These are phyloP conservation scores for Petrolisthes cinctipes DNA, from an alignment of 2,888 invertebrate species.

Conservation along the genomic window DNA sequence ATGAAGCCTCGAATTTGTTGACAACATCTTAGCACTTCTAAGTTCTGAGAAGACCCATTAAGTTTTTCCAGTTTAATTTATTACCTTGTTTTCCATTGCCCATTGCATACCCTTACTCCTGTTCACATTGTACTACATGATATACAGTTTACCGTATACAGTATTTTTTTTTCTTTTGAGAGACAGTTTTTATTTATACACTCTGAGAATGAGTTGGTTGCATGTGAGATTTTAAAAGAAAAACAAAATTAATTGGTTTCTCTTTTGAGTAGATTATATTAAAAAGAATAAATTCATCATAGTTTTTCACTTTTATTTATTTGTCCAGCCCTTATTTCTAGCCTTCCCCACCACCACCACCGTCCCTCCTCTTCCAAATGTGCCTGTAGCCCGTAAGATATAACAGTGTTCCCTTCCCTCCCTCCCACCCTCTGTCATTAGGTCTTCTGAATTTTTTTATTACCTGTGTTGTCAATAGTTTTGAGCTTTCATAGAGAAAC, in stretches of 20 bases:
- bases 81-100: not conserved
- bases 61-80: too few relatives aligned
- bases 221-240: not conserved
- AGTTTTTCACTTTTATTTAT: conserved; percentile 15
- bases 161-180: not conserved
- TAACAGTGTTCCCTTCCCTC: not conserved
- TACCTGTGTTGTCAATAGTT: too few relatives aligned
- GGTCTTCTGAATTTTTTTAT: not conserved
- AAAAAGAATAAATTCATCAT: conserved; percentile 6
- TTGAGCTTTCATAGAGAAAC: too few relatives aligned
- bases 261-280: not conserved
- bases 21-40: too few relatives aligned
- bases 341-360: not conserved
- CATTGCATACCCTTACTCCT: not conserved
- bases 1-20: too few relatives aligned
- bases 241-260: conserved; percentile 8
- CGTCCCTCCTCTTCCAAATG: not conserved
- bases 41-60: too few relatives aligned
- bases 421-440: not conserved
- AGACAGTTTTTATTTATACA: conserved; percentile 13
- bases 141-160: too few relatives aligned
- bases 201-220: conserved; percentile 8
- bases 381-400: not conserved
- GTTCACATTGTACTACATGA: not conserved
- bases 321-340: not conserved